Conservation (phyloP, 2,113 vertebrate species). For the Lampris incognitus region DNA sequence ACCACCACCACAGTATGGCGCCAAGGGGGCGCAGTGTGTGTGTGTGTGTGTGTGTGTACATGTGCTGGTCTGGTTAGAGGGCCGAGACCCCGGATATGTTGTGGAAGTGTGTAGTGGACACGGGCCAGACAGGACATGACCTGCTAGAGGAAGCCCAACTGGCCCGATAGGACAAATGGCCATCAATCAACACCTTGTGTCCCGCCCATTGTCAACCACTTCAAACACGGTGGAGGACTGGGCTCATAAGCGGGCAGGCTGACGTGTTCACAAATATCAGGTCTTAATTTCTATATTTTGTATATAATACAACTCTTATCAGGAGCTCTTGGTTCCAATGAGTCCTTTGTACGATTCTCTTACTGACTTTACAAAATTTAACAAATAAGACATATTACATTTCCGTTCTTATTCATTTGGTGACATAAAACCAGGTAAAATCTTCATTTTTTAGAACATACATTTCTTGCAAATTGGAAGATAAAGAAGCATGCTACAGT, state of each 20-base stretch:
- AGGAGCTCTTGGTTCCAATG: neutral
- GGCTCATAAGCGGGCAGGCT: neutral
- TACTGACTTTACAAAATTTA: neutral
- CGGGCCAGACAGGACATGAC: conserved; percentile 84
- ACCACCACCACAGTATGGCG: conserved; percentile 72
- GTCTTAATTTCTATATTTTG: conserved; percentile 28
- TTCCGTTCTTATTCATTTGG: neutral
- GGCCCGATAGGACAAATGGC: conserved; percentile 72
- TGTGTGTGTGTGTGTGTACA: conserved; percentile 30
- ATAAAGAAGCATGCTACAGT: neutral
- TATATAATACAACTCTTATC: conserved; percentile 23
- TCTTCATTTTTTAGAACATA: neutral
- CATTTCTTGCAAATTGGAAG: neutral
- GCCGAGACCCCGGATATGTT: conserved; percentile 80
- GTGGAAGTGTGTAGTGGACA: conserved; percentile 84
- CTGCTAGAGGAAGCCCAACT: conserved; percentile 74
- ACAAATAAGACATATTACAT: neutral
- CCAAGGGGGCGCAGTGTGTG: conserved; percentile 55
- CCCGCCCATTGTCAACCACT: conserved; percentile 65
- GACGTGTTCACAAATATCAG: neutral
- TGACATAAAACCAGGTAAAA: neutral
- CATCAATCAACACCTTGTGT: conserved; percentile 76
- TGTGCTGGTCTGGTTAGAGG: conserved; percentile 40
- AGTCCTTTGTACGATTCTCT: neutral
- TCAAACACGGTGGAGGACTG: conserved; percentile 68